Evolutionary conservation across 2,888 invertebrate genomes (phyloP), one percentile per base, ranked within the genome.

Genomic region (Perizoma affinitatum): DNA sequence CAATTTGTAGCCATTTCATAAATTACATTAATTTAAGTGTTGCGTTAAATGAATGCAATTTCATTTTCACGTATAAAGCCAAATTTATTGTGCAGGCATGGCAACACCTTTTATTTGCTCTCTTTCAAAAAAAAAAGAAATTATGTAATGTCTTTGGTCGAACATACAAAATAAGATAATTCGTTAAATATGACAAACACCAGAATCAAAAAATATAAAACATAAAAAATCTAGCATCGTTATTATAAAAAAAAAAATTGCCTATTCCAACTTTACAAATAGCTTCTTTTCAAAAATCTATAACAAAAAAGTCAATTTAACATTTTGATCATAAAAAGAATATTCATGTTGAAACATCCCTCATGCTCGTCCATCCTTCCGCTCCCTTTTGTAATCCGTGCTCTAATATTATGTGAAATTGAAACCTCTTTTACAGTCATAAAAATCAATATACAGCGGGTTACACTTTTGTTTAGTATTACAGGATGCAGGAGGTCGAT

Each of bases 301-400:
- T 57, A 54, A 49, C 46, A 46, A 58, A 58, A 61, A 57, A 58
- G 57, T 54, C 43, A 58, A 58, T 58, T 62, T 54, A 62, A 54
- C 58, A 58, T 58, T 58, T 62, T 51, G 58, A 54, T 62, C 62
- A 62, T 62, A 62, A 62, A 62, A 61, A 58, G 47, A 54, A 51
- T 58, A 58, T 58, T 62, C 62, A 51, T 62, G 51, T 62, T 62
- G 62, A 47, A 54, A 51, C 62, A 58, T 62, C 62, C 62, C 61
- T 51, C 43, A 49, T 54, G 54, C 43, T 46, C 49, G 49, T 40
- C 54, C 51, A 47, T 54, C 54, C 62, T 62, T 62, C 54, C 58
- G 58, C 47, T 62, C 51, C 62, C 58, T 62, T 62, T 62, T 62
- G 58, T 50, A 46, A 45, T 3, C 22, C 22, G 22, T 47, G 54